Base-by-base conservation (phyloP, 2,888 invertebrate genomes). In the Plebejus argus region DNA sequence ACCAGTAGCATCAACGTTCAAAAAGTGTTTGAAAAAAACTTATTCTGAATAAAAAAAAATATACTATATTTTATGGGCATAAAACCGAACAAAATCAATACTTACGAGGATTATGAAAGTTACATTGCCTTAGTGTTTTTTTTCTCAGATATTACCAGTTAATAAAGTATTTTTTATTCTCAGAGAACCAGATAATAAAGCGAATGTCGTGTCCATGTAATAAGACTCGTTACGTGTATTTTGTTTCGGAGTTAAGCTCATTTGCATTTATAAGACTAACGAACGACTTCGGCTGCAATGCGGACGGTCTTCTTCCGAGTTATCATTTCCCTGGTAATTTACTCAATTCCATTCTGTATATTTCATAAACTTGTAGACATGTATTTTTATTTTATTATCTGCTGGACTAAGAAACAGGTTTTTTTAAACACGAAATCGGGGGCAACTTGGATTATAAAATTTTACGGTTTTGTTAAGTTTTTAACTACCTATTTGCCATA, bases 211-310 rank as follows among this genome's bases (percentile, higher is more conserved):
- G 23, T 66, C 66, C 15, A 28, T 33, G 66, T 66, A 28, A 33
- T 66, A 66, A 15, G 28, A 15, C 66, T 66, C 33, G 66, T 49
- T 49, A 74, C 49, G 45, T 72, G 39, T 72, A 72, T 72, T 74
- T 74, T 74, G 74, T 74, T 74, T 49, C 49, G 74, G 18, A 49
- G 28, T 28, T 23, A 74, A 23, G 28, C 15, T 28, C 15, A 74
- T 74, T 74, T 53, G 49, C 74, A 74, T 74, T 45, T 72, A 45
- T 45, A 72, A 72, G 74, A 49, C 49, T 53, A 49, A 49, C 45
- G 45, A 74, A 28, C 74, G 45, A 49, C 74, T 49, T 49, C 15
- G 72, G 28, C 49, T 49, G 18, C 49, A 49, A 15, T 45, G 23
- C 23, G 28, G 23, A 49, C 45, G 28, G 7, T 18, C 53, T 72